Percentiles rank a stretch among this genome's conserved stretches.
Conservation (phyloP, 1,140 invertebrate species). For the Drosophila murphyi region DNA sequence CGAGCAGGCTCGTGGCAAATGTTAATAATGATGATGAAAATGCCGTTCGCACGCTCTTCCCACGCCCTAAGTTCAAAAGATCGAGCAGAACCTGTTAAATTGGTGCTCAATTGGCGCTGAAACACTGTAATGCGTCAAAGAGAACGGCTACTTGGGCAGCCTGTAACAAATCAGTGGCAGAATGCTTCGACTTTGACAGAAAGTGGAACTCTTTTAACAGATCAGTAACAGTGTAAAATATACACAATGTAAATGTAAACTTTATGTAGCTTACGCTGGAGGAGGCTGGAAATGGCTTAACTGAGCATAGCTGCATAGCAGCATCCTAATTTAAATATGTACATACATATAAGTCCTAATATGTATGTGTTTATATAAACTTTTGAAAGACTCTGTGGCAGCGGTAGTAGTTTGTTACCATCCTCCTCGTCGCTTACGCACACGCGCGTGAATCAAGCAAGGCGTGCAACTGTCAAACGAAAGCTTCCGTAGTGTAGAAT, state of each 20-base stretch:
- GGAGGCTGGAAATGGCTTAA: too few species aligned
- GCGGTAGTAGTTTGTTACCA: conserved; percentile 34
- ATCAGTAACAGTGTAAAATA: too few species aligned
- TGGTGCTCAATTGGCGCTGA: not conserved
- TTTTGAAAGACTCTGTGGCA: conserved; percentile 44
- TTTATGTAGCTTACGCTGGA: too few species aligned
- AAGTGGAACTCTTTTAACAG: too few species aligned
- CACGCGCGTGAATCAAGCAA: conserved; percentile 71
- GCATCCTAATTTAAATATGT: too few species aligned
- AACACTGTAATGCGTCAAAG: not conserved
- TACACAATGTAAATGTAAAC: too few species aligned
- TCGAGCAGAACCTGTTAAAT: not conserved
- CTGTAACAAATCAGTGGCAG: too few species aligned
- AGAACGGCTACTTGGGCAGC: not conserved
- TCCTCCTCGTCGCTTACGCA: conserved; percentile 41
- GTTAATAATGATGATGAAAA: conserved; percentile 76
- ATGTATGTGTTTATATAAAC: not conserved
- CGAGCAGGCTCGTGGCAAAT: conserved; percentile 49
- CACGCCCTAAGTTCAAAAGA: conserved; percentile 2
- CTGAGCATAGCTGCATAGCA: too few species aligned
- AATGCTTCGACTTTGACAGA: too few species aligned
- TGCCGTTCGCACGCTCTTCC: conserved; percentile 50
- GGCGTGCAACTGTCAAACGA: conserved; percentile 37
- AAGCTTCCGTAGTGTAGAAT: not conserved
- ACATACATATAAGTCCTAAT: too few species aligned